Percentiles rank a stretch among this genome's conserved stretches.
Conservation (phyloP, 2,888 invertebrate genomes). For the Dascillus cervinus region DNA sequence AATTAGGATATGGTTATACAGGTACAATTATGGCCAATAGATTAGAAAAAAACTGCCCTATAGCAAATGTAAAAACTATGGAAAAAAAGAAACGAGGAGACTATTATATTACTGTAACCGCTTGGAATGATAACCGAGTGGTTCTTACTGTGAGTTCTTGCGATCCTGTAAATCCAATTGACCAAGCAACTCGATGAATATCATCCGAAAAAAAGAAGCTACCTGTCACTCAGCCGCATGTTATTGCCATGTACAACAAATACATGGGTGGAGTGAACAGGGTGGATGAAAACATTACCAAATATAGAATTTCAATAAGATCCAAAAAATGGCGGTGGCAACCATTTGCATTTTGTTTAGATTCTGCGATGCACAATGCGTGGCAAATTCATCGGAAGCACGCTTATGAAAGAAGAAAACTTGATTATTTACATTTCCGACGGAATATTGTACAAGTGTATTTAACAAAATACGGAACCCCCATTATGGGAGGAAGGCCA, state of each 20-base stretch:
- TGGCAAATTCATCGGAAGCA: constrained; percentile 14
- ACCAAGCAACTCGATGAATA: no score
- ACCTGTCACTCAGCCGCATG: constrained; percentile 14
- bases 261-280: constrained; percentile 23
- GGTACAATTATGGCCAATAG: constrained; percentile 18
- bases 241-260: constrained; percentile 20
- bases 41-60: constrained; percentile 7
- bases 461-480: no score
- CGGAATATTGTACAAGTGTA: no score
- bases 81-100: constrained; percentile 7
- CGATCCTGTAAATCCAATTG: constrained; percentile 14
- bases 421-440: no score
- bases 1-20: constrained; percentile 11
- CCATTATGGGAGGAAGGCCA: no score
- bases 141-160: constrained; percentile 17
- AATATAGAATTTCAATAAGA: constrained; percentile 20
- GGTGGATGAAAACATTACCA: constrained; percentile 22
- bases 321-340: constrained; percentile 22
- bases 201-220: constrained; percentile 17
- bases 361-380: constrained; percentile 14
- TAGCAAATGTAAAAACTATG: constrained; percentile 5
- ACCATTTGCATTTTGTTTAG: no score
- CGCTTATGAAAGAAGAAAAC: no score
- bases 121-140: constrained; percentile 19
- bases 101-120: constrained; percentile 13